Evolutionary conservation across 2,113 vertebrate genomes (phyloP), one percentile per base, ranked within the genome.

Genomic region (Pollachius pollachius): DNA sequence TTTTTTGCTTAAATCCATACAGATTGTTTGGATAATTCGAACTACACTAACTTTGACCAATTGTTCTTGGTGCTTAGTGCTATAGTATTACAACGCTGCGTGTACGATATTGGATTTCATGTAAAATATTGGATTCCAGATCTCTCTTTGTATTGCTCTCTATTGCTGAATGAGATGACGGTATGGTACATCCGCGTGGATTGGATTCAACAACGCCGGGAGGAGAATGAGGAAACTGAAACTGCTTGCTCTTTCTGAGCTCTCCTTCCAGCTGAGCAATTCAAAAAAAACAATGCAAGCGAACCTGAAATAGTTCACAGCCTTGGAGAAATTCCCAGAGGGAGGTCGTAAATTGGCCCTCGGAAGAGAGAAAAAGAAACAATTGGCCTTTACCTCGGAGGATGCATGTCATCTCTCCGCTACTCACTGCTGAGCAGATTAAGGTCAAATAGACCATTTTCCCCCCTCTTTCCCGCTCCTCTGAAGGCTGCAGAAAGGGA

Each of bases 311-410:
- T 79, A 79, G 80, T 86, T 90, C n/a, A 60, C 72, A 81, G 86
- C 76, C 75, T 83, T 70, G 61, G 65, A 52, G 68, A 72, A 86
- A 82, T 73, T 79, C 77, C 82, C 81, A 34, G 54, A 57, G 54
- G 0, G 81, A 76, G 78, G 75, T 71, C 78, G 78, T 83, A 90
- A 91, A 91, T 91, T 89, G 87, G 84, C 88, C 89, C 86, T 90
- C 72, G 81, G 86, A 86, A 81, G 72, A 89, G 82, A 73, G 71
- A 67, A 78, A 84, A 83, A 82, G 74, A 90, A 87, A 81, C 81
- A 81, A 88, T 91, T 89, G 88, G 83, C 88, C 89, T 91, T 92
- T 92, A 91, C 88, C 90, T 90, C 82, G 65, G 85, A 90, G 89
- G 90, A 90, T 91, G 90, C 85, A 86, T 92, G 90, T 90, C 89